Percentiles rank a stretch among this genome's conserved stretches.
Evolutionary conservation across 30 jellyfish, hydroid and myxozoan species (phyloP).

Genomic region (Hydra vulgaris): DNA sequence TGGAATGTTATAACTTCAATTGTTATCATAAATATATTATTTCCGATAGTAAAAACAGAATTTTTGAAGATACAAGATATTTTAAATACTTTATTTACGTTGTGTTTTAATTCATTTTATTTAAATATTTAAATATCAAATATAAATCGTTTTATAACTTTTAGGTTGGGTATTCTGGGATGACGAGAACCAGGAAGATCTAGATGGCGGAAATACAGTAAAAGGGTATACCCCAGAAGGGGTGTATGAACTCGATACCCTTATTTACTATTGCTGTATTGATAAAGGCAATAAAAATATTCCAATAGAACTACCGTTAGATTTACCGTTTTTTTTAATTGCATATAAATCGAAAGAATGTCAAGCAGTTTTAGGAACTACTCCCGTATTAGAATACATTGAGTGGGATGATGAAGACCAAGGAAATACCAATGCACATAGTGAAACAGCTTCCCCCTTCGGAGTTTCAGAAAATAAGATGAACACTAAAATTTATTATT

Average conservation of each 20-base stretch:
- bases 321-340: constrained; percentile 50
- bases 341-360: constrained; percentile 72
- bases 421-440: constrained; percentile 61
- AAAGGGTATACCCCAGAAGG: constrained; percentile 74
- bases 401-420: constrained; percentile 92
- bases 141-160: too few relatives aligned
- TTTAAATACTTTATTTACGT: too few relatives aligned
- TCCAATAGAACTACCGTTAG: constrained; percentile 54
- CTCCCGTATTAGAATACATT: constrained; percentile 38
- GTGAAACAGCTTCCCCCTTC: constrained; percentile 49
- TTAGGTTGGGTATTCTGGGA: constrained; percentile 96
- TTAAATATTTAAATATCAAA: too few relatives aligned
- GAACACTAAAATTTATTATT: constrained; percentile 62
- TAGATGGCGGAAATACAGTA: constrained; percentile 47
- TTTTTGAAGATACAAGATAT: too few relatives aligned
- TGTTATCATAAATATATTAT: too few relatives aligned
- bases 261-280: constrained; percentile 77
- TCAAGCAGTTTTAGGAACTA: constrained; percentile 59
- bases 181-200: constrained; percentile 67
- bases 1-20: too few relatives aligned
- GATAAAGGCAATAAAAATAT: constrained; percentile 57
- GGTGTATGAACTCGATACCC: constrained; percentile 68
- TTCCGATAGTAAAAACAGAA: too few relatives aligned
- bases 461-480: constrained; percentile 44
- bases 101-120: too few relatives aligned